These are phyloP conservation scores for Athetis lepigone DNA, from an alignment of 2,888 invertebrate species.

Conservation along the genomic window DNA sequence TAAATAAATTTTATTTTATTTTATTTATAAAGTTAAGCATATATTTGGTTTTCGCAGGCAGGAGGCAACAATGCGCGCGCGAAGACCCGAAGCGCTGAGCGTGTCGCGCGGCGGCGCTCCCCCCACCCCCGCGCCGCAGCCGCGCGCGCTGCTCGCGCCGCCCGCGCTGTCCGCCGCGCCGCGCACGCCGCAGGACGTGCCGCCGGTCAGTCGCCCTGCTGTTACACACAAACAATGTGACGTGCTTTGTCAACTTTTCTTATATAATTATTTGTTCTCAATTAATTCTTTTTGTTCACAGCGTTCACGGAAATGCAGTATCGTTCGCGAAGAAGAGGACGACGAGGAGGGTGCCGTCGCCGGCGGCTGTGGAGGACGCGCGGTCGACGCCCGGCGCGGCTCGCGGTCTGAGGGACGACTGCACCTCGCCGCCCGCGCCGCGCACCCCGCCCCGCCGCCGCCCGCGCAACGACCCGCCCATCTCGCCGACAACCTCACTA, in stretches of 20 bases:
- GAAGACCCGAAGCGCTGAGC: slow-evolving; percentile 56
- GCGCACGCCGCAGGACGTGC: slow-evolving; percentile 92
- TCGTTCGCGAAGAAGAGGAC: slow-evolving; percentile 98
- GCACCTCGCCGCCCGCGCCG: slow-evolving; percentile 92
- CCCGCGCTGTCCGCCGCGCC: slow-evolving; percentile 86
- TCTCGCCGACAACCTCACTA: slow-evolving; percentile 91
- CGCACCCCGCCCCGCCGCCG: slow-evolving; percentile 86
- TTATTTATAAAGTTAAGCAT: too few species aligned
- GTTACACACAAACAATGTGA: too few species aligned
- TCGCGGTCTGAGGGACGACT: slow-evolving; percentile 95
- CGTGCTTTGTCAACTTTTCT: neutral
- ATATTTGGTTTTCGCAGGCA: slow-evolving; percentile 39
- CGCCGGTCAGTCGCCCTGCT: slow-evolving; percentile 86
- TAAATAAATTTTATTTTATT: too few species aligned
- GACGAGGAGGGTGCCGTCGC: slow-evolving; percentile 93
- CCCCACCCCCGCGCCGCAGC: slow-evolving; percentile 68
- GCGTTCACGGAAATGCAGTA: slow-evolving; percentile 96
- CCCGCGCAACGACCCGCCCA: slow-evolving; percentile 89
- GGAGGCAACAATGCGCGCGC: slow-evolving; percentile 49
- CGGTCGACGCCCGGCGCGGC: slow-evolving; percentile 91
- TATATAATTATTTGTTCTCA: neutral
- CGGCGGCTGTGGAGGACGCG: slow-evolving; percentile 90
- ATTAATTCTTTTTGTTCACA: slow-evolving; percentile 66
- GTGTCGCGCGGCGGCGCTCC: slow-evolving; percentile 68
- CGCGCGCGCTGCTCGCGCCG: slow-evolving; percentile 82